A percentile compares a stretch with the other conserved stretches of the same genome.
Conservation (phyloP, 2,797 vertebrate genomes). For the Nannoperca obscura region DNA sequence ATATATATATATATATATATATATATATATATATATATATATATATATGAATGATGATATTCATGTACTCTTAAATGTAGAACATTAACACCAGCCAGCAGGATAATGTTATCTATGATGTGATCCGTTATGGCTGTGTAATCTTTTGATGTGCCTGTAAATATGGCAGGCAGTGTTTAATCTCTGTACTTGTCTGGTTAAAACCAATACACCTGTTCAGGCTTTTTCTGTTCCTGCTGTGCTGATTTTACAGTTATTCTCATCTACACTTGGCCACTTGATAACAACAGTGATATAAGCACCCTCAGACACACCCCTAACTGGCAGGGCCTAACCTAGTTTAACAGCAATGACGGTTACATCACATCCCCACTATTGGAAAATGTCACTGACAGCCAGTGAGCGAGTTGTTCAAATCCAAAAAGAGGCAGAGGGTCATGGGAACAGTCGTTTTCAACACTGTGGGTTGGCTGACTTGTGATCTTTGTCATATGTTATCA, state of each 20-base stretch:
- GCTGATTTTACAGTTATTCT: not conserved
- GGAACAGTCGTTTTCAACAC: slow-evolving; percentile 37
- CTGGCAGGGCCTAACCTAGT: slow-evolving; percentile 46
- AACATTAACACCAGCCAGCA: not conserved
- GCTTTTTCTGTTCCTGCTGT: not conserved
- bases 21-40: not conserved
- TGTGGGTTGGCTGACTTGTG: not conserved
- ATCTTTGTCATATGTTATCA: not conserved
- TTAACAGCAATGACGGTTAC: slow-evolving; percentile 58
- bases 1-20: too few relatives aligned
- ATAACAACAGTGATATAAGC: slow-evolving; percentile 48
- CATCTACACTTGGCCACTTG: slow-evolving; percentile 25
- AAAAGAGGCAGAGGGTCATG: slow-evolving; percentile 19
- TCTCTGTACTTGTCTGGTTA: not conserved
- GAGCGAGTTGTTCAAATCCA: slow-evolving; percentile 40
- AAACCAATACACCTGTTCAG: not conserved
- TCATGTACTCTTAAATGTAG: not conserved
- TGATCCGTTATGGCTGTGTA: not conserved
- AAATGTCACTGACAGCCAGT: slow-evolving; percentile 64
- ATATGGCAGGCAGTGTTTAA: not conserved
- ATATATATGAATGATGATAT: not conserved
- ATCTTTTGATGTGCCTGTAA: not conserved
- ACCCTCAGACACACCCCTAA: slow-evolving; percentile 11
- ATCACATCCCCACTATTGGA: slow-evolving; percentile 60
- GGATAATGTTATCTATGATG: not conserved